Evolutionary conservation across 2,113 vertebrate genomes (phyloP).

Genomic region (Halichoeres trimaculatus): DNA sequence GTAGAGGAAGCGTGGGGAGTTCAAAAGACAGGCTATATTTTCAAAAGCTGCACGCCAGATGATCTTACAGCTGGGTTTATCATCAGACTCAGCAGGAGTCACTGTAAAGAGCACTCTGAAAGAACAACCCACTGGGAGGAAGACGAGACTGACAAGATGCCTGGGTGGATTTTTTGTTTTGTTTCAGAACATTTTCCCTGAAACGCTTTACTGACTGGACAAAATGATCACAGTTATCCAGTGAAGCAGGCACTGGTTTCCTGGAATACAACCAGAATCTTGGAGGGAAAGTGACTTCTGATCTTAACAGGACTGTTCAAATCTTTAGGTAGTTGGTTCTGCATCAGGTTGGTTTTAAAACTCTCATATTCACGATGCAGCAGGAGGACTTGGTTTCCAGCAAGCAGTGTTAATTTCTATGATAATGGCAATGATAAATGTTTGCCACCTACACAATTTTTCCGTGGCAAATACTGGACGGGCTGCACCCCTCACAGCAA

Average conservation of each 20-base stretch:
- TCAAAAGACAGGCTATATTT: too few species aligned
- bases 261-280: background rate
- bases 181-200: background rate
- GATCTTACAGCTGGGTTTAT: background rate
- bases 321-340: slow-evolving; percentile 7
- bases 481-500: too few species aligned
- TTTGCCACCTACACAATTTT: too few species aligned
- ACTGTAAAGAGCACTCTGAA: slow-evolving; percentile 6
- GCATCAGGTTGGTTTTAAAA: too few species aligned
- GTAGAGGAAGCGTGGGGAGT: too few species aligned
- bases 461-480: too few species aligned
- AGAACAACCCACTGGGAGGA: background rate
- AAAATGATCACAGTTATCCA: background rate
- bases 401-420: too few species aligned
- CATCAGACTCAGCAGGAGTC: background rate
- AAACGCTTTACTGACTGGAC: background rate
- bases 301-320: slow-evolving; percentile 31
- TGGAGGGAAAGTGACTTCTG: slow-evolving; percentile 20
- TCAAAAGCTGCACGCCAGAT: too few species aligned
- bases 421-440: too few species aligned
- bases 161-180: background rate
- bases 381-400: too few species aligned
- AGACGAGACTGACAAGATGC: too few species aligned
- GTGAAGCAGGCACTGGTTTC: background rate
- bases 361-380: too few species aligned